These are phyloP conservation scores for Actinernus sp. DNA, from an alignment of 92 coral and sea anemone genomes.

Conservation along the genomic window DNA sequence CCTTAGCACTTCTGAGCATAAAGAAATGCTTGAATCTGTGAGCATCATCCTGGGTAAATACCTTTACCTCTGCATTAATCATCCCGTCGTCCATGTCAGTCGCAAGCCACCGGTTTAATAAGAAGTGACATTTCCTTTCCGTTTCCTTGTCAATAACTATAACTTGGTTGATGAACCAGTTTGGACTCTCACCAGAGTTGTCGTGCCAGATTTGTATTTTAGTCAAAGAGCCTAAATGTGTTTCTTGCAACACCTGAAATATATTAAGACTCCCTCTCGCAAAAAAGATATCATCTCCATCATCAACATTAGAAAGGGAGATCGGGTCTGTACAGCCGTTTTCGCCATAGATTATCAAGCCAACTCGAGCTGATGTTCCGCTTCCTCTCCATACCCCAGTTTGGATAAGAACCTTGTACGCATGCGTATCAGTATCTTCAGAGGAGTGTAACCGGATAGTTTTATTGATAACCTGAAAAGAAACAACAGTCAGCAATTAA, in stretches of 20 bases:
- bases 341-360: slow-evolving; percentile 78
- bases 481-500: not conserved
- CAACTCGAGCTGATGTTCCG: slow-evolving; percentile 90
- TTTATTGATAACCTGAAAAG: slow-evolving; percentile 15
- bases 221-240: slow-evolving; percentile 68
- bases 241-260: slow-evolving; percentile 58
- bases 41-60: slow-evolving; percentile 47
- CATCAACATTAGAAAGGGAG: slow-evolving; percentile 50
- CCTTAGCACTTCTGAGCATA: slow-evolving; percentile 62
- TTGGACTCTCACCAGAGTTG: slow-evolving; percentile 76
- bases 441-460: slow-evolving; percentile 13
- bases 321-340: slow-evolving; percentile 58
- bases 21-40: slow-evolving; percentile 67
- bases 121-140: slow-evolving; percentile 59
- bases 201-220: slow-evolving; percentile 92
- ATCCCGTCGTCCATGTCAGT: slow-evolving; percentile 77
- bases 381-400: slow-evolving; percentile 89
- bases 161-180: slow-evolving; percentile 78
- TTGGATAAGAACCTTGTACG: slow-evolving; percentile 37
- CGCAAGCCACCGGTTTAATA: slow-evolving; percentile 89
- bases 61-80: slow-evolving; percentile 53
- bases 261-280: slow-evolving; percentile 85
- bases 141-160: slow-evolving; percentile 59
- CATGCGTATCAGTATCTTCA: not conserved
- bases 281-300: slow-evolving; percentile 42